phyloP scores from a whole-genome alignment of 2,797 vertebrate genomes.

The Chromobotia macracanthus region DNA sequence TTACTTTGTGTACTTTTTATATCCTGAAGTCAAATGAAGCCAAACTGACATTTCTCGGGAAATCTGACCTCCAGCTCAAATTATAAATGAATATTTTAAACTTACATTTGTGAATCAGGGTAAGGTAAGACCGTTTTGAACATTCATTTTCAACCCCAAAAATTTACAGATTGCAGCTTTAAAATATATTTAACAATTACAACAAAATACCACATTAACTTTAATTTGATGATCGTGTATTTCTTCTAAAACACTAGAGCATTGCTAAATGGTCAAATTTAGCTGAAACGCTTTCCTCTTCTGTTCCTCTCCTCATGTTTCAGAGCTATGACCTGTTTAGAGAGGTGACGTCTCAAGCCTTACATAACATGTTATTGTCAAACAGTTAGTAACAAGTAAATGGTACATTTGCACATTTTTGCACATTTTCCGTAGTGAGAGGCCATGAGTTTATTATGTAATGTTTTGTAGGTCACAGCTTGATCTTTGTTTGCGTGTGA shows the following conservation, averaged over 20 bases:
- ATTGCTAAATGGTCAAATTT: neutral
- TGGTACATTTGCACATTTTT: neutral
- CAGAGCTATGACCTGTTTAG: neutral
- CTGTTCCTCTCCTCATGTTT: neutral
- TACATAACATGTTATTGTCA: neutral
- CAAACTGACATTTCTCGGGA: no score
- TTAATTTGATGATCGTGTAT: neutral
- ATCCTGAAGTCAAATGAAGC: no score
- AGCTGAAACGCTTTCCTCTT: neutral
- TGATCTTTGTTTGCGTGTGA: neutral
- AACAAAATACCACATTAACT: no score
- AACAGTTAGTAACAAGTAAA: no score
- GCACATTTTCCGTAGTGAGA: neutral
- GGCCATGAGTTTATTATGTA: neutral
- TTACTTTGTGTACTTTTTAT: no score
- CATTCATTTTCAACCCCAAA: no score
- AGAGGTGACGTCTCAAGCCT: neutral
- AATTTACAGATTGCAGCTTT: no score
- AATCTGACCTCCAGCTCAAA: no score
- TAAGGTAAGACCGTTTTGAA: no score
- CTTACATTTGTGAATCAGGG: no score
- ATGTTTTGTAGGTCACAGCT: neutral
- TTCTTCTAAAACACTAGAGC: neutral
- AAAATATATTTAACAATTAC: no score
- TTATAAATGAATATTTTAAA: no score